Percentiles rank a stretch among this genome's conserved stretches.
Conservation (phyloP, 2,888 invertebrate species). For the Eutolmus rufibarbis region DNA sequence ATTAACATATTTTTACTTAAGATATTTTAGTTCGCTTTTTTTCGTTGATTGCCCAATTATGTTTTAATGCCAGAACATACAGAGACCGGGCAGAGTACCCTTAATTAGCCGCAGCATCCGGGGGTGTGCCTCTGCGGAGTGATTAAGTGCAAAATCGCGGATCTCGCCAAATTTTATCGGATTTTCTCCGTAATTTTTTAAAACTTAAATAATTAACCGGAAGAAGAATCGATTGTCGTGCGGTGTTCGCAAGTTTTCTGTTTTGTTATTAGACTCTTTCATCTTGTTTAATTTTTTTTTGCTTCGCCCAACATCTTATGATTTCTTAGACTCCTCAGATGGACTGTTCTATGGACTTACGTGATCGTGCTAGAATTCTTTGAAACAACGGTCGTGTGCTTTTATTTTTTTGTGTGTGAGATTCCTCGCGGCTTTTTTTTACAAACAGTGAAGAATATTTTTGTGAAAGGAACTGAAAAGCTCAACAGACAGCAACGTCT, state of each 20-base stretch:
- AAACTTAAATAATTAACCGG: not conserved
- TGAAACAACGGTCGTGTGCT: not conserved
- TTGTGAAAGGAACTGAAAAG: not conserved
- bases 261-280: not conserved
- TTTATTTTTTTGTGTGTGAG: not conserved
- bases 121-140: not conserved
- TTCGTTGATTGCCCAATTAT: not conserved
- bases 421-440: not conserved
- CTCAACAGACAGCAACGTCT: not conserved
- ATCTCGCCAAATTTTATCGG: not conserved
- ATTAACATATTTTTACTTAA: not conserved
- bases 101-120: not conserved
- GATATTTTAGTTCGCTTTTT: not conserved
- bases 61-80: not conserved
- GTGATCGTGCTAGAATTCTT: conserved; percentile 19
- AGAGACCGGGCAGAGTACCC: not conserved
- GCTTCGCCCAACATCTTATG: not conserved
- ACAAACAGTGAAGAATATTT: not conserved
- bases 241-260: not conserved
- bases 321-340: conserved; percentile 7
- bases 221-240: not conserved
- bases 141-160: conserved; percentile 3
- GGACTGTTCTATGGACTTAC: conserved; percentile 40
- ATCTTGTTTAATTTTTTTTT: not conserved
- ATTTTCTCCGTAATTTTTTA: not conserved